These are phyloP conservation scores for Mizuhopecten yessoensis DNA, from an alignment of 1,140 invertebrate genomes.

Conservation along the genomic window DNA sequence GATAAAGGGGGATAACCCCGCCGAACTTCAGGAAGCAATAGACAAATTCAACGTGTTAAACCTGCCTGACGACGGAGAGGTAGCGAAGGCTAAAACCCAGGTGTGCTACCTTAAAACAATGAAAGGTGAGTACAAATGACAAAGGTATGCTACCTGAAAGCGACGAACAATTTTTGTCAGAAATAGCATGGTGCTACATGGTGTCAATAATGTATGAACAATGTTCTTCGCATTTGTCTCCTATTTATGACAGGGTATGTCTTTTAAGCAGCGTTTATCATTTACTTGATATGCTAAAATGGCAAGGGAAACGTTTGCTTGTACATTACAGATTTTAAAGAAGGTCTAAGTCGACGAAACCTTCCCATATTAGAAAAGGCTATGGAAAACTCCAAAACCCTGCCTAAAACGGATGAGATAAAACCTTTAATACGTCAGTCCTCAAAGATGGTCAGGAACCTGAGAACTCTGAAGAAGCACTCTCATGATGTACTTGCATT, in stretches of 20 bases:
- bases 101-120: background rate
- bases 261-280: no score
- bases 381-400: conserved; percentile 58
- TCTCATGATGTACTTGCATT: conserved; percentile 65
- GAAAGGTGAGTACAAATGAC: background rate
- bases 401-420: background rate
- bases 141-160: background rate
- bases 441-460: conserved; percentile 50
- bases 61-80: conserved; percentile 47
- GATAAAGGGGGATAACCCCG: conserved; percentile 39
- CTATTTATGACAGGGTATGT: no score
- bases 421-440: conserved; percentile 52
- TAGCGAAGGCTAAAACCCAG: conserved; percentile 19
- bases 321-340: conserved; percentile 48
- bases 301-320: no score
- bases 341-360: conserved; percentile 50
- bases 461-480: conserved; percentile 64
- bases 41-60: conserved; percentile 45
- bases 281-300: no score
- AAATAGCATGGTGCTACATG: no score
- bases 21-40: conserved; percentile 52
- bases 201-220: background rate
- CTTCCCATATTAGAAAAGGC: conserved; percentile 55
- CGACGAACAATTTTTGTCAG: background rate
- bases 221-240: no score